Conservation (phyloP, 2,888 invertebrate species). For the Caenorhabditis imperialis region DNA sequence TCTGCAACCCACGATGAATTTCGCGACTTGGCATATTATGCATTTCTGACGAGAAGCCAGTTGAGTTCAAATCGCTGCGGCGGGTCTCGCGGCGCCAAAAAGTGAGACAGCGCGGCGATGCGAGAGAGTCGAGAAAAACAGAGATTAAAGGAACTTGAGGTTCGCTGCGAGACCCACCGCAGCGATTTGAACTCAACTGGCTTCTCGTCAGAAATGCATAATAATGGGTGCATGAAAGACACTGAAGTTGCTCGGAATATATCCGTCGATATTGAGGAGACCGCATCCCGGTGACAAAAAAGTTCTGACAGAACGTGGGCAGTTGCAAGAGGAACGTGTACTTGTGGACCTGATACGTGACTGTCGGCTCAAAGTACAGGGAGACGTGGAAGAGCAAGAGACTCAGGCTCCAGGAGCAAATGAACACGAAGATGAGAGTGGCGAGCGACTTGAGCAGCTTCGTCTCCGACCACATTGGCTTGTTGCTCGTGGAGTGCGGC, state of each 20-base stretch:
- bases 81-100: too few species aligned
- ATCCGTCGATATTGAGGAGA: constrained; percentile 21
- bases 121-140: too few species aligned
- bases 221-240: too few species aligned
- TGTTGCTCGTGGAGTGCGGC: constrained; percentile 12
- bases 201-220: too few species aligned
- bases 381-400: constrained; percentile 23
- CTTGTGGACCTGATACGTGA: constrained; percentile 25
- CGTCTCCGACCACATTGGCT: not conserved
- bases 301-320: constrained; percentile 44
- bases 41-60: too few species aligned
- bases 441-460: constrained; percentile 22
- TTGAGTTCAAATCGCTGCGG: too few species aligned
- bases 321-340: constrained; percentile 35
- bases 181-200: too few species aligned
- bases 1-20: too few species aligned
- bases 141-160: too few species aligned
- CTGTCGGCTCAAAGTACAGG: constrained; percentile 10
- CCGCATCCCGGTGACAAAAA: constrained; percentile 28
- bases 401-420: constrained; percentile 26
- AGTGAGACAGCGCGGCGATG: too few species aligned
- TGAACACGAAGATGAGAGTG: constrained; percentile 34
- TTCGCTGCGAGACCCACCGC: too few species aligned
- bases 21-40: too few species aligned
- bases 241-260: constrained; percentile 23